Conservation (phyloP, 2,888 invertebrate genomes). For the Cryptops parisi region DNA sequence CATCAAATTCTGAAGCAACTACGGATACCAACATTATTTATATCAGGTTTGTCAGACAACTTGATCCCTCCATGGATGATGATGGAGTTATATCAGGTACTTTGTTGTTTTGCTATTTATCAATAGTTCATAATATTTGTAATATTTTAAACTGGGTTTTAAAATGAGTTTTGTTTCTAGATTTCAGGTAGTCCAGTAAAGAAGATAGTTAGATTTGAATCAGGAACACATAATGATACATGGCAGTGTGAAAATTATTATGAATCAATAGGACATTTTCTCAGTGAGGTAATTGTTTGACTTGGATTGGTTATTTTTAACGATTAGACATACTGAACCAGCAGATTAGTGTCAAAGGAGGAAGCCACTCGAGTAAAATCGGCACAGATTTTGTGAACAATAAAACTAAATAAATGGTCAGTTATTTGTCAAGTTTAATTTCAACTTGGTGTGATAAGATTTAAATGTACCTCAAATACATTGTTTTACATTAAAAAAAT, state of each 20-base stretch:
- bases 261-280: slow-evolving; percentile 31
- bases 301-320: too few species aligned
- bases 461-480: too few species aligned
- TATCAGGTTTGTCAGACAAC: slow-evolving; percentile 74
- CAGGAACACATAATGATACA: slow-evolving; percentile 88
- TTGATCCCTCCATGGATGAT: slow-evolving; percentile 87
- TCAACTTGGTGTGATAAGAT: too few species aligned
- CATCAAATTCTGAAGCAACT: slow-evolving; percentile 54
- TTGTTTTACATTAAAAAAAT: too few species aligned
- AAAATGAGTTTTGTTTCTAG: slow-evolving; percentile 20
- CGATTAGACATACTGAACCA: too few species aligned
- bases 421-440: too few species aligned
- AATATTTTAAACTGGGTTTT: background rate
- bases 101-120: too few species aligned
- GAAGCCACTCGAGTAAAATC: too few species aligned
- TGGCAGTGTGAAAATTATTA: slow-evolving; percentile 74
- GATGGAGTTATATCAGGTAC: slow-evolving; percentile 51
- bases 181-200: slow-evolving; percentile 60
- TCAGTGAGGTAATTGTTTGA: slow-evolving; percentile 31
- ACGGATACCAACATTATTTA: slow-evolving; percentile 62
- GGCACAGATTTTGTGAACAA: too few species aligned
- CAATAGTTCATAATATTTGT: too few species aligned
- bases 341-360: too few species aligned
- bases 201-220: slow-evolving; percentile 56
- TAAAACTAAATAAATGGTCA: too few species aligned